Evolutionary conservation across 2,888 invertebrate species (phyloP).

Genomic region (Molorchus minor): DNA sequence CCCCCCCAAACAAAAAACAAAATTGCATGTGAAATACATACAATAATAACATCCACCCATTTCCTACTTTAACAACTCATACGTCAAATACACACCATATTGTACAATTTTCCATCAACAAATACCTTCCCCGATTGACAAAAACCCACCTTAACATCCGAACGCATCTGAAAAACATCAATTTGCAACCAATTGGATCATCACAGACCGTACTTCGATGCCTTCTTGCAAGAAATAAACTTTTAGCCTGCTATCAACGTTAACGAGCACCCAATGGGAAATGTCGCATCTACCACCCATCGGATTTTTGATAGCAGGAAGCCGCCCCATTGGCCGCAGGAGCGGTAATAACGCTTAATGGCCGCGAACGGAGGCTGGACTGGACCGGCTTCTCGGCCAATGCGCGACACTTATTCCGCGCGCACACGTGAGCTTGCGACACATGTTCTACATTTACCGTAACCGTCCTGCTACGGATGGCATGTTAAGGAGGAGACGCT

Average conservation of each 20-base stretch:
- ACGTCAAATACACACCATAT: too few species aligned
- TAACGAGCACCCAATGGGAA: constrained; percentile 21
- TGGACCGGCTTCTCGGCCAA: constrained; percentile 52
- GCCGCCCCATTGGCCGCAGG: constrained; percentile 51
- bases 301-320: constrained; percentile 40
- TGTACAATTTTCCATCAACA: too few species aligned
- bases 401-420: constrained; percentile 38
- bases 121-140: too few species aligned
- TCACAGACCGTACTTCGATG: constrained; percentile 5
- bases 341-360: constrained; percentile 58
- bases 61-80: too few species aligned
- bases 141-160: too few species aligned
- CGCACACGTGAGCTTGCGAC: constrained; percentile 31
- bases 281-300: constrained; percentile 37
- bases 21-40: too few species aligned
- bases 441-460: constrained; percentile 18
- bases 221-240: constrained; percentile 11
- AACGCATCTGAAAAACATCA: constrained; percentile 8
- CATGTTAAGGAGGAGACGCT: background rate
- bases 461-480: background rate
- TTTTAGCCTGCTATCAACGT: constrained; percentile 18
- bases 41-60: too few species aligned
- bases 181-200: constrained; percentile 9
- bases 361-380: constrained; percentile 59
- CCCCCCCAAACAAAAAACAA: too few species aligned